Evolutionary conservation across 2,797 vertebrate species (phyloP).

Genomic region (Dermochelys coriacea): DNA sequence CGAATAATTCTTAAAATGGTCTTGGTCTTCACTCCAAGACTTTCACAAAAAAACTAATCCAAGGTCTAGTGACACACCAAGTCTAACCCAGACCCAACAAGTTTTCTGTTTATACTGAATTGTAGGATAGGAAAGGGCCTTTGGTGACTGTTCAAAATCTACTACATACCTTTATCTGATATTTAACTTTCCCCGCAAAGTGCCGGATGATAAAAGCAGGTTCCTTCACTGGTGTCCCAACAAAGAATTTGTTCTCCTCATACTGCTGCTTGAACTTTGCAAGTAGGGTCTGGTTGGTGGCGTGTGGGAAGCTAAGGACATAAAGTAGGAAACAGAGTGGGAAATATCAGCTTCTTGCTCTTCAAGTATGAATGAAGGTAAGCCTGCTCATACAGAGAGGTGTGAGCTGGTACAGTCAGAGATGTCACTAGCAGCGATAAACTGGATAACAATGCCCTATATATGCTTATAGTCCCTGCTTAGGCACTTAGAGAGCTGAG

Average conservation of each 20-base stretch:
- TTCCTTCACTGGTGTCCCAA: slow-evolving; percentile 94
- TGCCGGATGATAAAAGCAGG: slow-evolving; percentile 97
- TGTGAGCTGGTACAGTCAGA: neutral
- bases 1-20: rapidly evolving
- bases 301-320: slow-evolving; percentile 91
- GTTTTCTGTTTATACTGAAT: neutral
- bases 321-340: neutral
- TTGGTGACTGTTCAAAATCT: neutral
- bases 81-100: neutral
- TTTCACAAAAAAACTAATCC: neutral
- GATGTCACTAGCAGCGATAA: neutral
- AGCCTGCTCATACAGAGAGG: neutral
- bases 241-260: slow-evolving; percentile 94
- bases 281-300: slow-evolving; percentile 94
- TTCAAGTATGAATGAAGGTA: neutral
- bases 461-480: neutral
- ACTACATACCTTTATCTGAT: slow-evolving; percentile 92
- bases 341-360: neutral
- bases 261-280: slow-evolving; percentile 99
- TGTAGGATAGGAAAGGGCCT: neutral
- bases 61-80: neutral
- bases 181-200: slow-evolving; percentile 98
- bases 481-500: neutral
- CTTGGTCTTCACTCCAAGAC: neutral
- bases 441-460: neutral